Evolutionary conservation across 2,888 invertebrate genomes (phyloP).

Genomic region (Cerceris rybyensis): DNA sequence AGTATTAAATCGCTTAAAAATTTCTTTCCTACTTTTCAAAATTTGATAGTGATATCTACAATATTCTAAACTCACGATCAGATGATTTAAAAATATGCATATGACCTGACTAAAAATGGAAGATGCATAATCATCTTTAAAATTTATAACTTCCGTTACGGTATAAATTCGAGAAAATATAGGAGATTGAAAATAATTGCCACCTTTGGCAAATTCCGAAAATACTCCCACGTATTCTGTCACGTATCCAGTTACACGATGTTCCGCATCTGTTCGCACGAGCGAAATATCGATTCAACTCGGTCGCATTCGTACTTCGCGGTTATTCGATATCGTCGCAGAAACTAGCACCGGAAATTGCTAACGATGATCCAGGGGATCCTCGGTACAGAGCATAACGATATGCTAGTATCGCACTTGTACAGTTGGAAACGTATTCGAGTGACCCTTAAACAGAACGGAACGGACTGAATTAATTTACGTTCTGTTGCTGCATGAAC

Average conservation of each 20-base stretch:
- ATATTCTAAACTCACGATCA: no score
- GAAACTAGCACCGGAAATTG: constrained; percentile 44
- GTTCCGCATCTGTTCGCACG: constrained; percentile 10
- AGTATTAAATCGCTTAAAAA: no score
- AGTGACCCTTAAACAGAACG: not conserved
- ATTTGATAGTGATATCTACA: no score
- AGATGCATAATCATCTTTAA: no score
- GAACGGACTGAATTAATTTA: not conserved
- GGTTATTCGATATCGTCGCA: constrained; percentile 47
- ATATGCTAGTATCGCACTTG: constrained; percentile 23
- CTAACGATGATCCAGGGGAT: constrained; percentile 51
- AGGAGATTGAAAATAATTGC: not conserved
- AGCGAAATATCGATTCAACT: constrained; percentile 42
- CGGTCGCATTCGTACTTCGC: constrained; percentile 37
- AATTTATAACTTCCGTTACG: no score
- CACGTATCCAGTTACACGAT: constrained; percentile 25
- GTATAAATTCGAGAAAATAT: not conserved
- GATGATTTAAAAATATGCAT: no score
- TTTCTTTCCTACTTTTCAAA: no score
- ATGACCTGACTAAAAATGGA: no score
- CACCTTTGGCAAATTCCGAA: not conserved
- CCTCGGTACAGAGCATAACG: constrained; percentile 42
- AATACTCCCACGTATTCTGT: not conserved
- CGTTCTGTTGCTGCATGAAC: no score
- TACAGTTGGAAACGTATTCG: not conserved